Conservation (phyloP, 2,797 vertebrate genomes). For the Tarsius wallacei region DNA sequence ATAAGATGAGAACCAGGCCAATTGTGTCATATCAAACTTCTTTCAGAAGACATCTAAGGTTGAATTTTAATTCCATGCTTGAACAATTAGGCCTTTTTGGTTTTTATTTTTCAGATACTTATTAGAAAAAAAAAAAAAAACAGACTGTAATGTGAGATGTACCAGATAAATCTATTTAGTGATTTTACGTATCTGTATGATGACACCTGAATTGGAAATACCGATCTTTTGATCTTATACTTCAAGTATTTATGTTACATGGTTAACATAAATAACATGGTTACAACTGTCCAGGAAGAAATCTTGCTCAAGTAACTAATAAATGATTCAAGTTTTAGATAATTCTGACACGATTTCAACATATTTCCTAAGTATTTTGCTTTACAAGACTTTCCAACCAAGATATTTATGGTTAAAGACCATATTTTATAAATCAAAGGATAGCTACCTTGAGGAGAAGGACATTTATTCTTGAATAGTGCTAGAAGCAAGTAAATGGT, state of each 20-base stretch:
- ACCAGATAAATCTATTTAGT: background rate
- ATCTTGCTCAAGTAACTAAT: background rate
- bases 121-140: conserved; percentile 22
- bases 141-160: background rate
- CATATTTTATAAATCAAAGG: conserved; percentile 46
- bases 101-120: conserved; percentile 57
- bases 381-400: conserved; percentile 16
- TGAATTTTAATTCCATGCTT: conserved; percentile 66
- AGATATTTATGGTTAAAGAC: background rate
- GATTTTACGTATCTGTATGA: background rate
- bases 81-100: background rate
- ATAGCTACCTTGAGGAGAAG: conserved; percentile 19
- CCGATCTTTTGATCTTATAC: conserved; percentile 34
- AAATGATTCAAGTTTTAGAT: conserved; percentile 24
- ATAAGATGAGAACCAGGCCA: background rate
- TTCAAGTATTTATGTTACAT: background rate
- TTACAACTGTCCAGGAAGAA: conserved; percentile 25
- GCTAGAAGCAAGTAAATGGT: background rate
- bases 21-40: background rate
- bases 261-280: conserved; percentile 31
- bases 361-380: conserved; percentile 28
- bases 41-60: background rate
- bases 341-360: background rate
- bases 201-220: conserved; percentile 56
- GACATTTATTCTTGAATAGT: background rate